These are phyloP conservation scores for Sebastes nivosus DNA, from an alignment of 2,797 vertebrate species.

Conservation along the genomic window DNA sequence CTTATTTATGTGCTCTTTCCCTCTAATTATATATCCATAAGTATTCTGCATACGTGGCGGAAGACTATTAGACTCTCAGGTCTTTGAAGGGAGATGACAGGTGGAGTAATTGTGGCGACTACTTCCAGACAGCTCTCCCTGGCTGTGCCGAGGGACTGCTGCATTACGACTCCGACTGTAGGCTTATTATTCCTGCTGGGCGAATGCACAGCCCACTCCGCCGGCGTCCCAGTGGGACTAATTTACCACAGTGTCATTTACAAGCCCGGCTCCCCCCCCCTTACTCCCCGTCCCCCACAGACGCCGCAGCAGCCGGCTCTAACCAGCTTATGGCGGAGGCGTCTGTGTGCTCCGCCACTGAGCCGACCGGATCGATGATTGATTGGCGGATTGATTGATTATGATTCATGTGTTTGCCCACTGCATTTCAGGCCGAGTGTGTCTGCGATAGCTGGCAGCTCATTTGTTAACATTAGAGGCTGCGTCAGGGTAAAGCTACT, in stretches of 20 bases:
- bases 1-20: neutral
- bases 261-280: constrained; percentile 1
- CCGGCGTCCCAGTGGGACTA: constrained; percentile 58
- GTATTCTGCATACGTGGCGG: constrained; percentile 5
- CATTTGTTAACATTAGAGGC: constrained; percentile 70
- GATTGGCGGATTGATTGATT: constrained; percentile 68
- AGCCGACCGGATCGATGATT: constrained; percentile 53
- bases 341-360: neutral
- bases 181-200: constrained; percentile 60
- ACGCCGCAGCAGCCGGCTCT: neutral
- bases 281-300: neutral
- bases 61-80: constrained; percentile 8
- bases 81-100: constrained; percentile 34
- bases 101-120: constrained; percentile 33
- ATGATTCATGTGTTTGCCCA: constrained; percentile 63
- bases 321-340: constrained; percentile 22
- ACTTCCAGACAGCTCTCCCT: constrained; percentile 20
- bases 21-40: neutral
- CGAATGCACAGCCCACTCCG: constrained; percentile 25
- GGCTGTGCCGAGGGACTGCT: neutral
- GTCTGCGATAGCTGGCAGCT: constrained; percentile 52
- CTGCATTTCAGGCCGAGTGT: constrained; percentile 28
- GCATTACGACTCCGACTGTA: constrained; percentile 43
- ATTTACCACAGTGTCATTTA: constrained; percentile 64
- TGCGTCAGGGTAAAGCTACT: constrained; percentile 26